Evolutionary conservation across 2,797 vertebrate species (phyloP), one percentile per base, ranked within the genome.

Genomic region (Sciurus carolinensis): DNA sequence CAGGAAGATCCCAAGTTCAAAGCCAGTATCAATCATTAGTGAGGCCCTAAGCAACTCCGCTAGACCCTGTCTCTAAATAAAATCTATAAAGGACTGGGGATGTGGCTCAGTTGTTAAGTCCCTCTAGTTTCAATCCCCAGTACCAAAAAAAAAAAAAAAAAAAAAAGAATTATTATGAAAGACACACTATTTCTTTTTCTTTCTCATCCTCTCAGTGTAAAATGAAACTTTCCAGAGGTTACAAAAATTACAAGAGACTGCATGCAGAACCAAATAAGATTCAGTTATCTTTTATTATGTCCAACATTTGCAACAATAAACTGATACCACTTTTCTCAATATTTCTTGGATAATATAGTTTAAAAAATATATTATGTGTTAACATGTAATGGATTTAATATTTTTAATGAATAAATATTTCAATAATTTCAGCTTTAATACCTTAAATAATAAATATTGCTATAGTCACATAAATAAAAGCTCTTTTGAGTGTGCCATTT

Each of bases 381-480:
- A 87, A 71, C 36, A 72, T n/a, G 42, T 57, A 77, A 91, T 28
- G 15, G 42, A 5, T 33, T 76, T 81, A 90, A 80, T 80, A 77
- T 95, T 71, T 52, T 87, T 52, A 80, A 87, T 73, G 26, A 81
- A 72, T 36, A 92, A 77, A 24, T 30, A 26, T 62, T 59, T 89
- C 36, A 77, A 26, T 71, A 62, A 71, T 57, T 83, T 77, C 39
- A 50, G 39, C 75, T 87, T 87, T 76, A 92, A 80, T 39, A 84
- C 14, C 80, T 54, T 39, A 39, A 39, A 39, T 39, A 66, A 59
- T 89, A 76, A 79, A 76, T 83, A 83, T 5, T 75, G 22, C 77
- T 71, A 62, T n/a, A 52, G 88, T 12, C 52, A 71, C n/a, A 88
- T 71, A 76, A 69, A 54, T 13, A 87, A 95, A 90, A 88, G 33